phyloP scores from a whole-genome alignment of 2,888 invertebrate genomes.

The Rambutsinella grinnellia region DNA sequence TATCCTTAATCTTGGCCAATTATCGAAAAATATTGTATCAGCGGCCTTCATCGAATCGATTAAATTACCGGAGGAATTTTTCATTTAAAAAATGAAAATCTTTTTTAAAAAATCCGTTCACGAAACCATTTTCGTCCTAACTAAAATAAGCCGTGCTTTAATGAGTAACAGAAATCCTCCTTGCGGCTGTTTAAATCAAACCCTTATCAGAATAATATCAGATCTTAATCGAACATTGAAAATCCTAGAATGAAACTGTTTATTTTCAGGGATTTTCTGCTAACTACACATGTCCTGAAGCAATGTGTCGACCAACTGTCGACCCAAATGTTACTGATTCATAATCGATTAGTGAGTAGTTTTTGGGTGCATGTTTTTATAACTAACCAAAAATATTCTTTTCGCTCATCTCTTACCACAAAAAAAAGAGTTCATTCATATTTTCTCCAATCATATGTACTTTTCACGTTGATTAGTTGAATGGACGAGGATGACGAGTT shows the following conservation, averaged over 20 bases:
- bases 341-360: background rate
- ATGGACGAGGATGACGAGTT: conserved; percentile 30
- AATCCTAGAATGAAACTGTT: background rate
- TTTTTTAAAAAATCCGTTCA: background rate
- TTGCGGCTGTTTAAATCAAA: background rate
- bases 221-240: background rate
- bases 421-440: too few species aligned
- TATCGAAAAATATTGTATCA: background rate
- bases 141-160: background rate
- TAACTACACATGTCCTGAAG: conserved; percentile 12
- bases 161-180: background rate
- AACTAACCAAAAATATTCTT: too few species aligned
- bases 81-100: background rate
- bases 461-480: background rate
- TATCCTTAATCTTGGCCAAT: background rate
- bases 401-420: too few species aligned
- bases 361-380: background rate
- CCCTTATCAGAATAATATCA: background rate
- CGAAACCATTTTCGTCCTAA: background rate
- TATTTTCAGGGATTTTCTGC: background rate
- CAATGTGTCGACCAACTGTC: conserved; percentile 23
- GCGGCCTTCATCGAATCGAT: background rate
- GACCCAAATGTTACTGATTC: conserved; percentile 37
- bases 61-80: background rate
- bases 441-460: too few species aligned